These are phyloP conservation scores for Pseudomugil tenellus DNA, from an alignment of 2,797 vertebrate species.

Conservation along the genomic window DNA sequence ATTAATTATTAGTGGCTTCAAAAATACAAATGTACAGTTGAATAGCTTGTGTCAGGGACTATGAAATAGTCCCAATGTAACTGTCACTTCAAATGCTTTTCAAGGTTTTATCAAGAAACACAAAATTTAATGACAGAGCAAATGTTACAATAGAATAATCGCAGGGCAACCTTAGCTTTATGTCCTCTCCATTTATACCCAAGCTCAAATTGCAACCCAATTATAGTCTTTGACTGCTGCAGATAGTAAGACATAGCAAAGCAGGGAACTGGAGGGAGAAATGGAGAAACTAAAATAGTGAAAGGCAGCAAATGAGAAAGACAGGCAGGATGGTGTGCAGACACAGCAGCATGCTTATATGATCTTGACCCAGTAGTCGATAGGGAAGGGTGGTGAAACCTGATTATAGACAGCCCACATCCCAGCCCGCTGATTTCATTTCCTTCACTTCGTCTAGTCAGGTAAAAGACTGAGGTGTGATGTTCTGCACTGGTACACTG, in stretches of 20 bases:
- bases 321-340: slow-evolving; percentile 64
- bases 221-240: slow-evolving; percentile 5
- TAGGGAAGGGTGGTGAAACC: slow-evolving; percentile 70
- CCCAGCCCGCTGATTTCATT: slow-evolving; percentile 74
- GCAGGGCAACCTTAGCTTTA: slow-evolving; percentile 10
- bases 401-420: slow-evolving; percentile 78
- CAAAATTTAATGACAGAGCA: slow-evolving; percentile 13
- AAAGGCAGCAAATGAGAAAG: slow-evolving; percentile 30
- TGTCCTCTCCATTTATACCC: slow-evolving; percentile 24
- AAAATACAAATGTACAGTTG: background rate
- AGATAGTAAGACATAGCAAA: slow-evolving; percentile 23
- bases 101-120: background rate
- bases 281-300: slow-evolving; percentile 27
- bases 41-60: slow-evolving; percentile 1
- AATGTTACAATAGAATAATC: slow-evolving; percentile 30
- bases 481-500: slow-evolving; percentile 53
- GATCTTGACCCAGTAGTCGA: slow-evolving; percentile 76
- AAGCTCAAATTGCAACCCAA: slow-evolving; percentile 9
- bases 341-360: slow-evolving; percentile 64
- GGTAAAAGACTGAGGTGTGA: slow-evolving; percentile 66
- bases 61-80: slow-evolving; percentile 6
- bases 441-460: slow-evolving; percentile 54
- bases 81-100: slow-evolving; percentile 7
- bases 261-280: slow-evolving; percentile 13
- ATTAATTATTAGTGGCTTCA: slow-evolving; percentile 26